These are phyloP conservation scores for Myotis findleyi DNA, from an alignment of 2,797 vertebrate genomes.

Conservation along the genomic window DNA sequence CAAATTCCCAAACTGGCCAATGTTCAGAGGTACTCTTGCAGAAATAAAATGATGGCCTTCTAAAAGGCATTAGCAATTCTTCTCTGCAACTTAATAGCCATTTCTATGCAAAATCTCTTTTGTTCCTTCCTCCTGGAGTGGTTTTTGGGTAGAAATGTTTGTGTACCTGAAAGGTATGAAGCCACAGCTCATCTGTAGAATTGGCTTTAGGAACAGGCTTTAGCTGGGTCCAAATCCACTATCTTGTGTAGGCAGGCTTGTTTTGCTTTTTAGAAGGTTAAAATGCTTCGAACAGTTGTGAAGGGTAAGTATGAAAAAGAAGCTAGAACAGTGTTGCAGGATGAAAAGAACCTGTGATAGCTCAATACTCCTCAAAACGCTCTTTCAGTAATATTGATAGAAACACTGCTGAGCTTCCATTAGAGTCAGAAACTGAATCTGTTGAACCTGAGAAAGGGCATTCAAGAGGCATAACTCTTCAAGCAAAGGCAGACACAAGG, in stretches of 20 bases:
- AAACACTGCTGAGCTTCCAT: not conserved
- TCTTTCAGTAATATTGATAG: not conserved
- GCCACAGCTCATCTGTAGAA: not conserved
- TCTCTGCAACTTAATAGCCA: not conserved
- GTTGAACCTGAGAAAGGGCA: not conserved
- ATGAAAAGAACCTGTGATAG: not conserved
- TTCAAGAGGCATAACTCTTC: not conserved
- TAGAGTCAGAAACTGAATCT: not conserved
- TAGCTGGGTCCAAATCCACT: not conserved
- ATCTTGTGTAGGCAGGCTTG: not conserved
- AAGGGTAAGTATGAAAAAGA: not conserved
- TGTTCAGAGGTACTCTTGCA: not conserved
- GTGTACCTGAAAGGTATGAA: not conserved
- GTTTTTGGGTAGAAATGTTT: not conserved
- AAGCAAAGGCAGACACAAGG: not conserved
- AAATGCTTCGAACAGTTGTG: not conserved
- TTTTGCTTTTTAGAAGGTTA: not conserved
- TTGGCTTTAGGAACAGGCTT: not conserved
- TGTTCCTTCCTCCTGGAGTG: slow-evolving; percentile 42
- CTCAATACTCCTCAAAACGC: not conserved
- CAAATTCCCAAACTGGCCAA: not conserved
- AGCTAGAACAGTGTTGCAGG: not conserved
- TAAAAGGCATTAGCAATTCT: not conserved
- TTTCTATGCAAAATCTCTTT: not conserved
- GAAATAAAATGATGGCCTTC: slow-evolving; percentile 48